Evolutionary conservation across 2,888 invertebrate species (phyloP), one percentile per base, ranked within the genome.

Genomic region (Tetropium fuscum): DNA sequence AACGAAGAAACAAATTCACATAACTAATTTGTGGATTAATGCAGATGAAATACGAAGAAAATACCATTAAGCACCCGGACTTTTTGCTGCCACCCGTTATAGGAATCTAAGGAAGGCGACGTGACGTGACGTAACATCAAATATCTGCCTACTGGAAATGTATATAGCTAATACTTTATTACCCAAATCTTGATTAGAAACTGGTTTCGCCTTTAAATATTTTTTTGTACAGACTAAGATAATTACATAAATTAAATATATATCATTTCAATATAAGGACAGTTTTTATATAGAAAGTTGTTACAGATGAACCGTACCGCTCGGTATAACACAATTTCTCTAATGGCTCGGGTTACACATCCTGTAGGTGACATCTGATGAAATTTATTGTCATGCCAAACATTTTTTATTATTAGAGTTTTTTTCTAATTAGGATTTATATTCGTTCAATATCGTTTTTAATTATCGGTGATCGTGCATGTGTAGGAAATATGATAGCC

Each of bases 161-260:
- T 62, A 61, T 67, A 67, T 63, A 34, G 57, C 56, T 51, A 54
- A 63, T 71, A 69, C 68, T 62, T 73, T 70, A 73, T 73, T 71
- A 72, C 72, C 65, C 66, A 67, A 74, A 73, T 68, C 70, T 71
- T 71, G 73, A 75, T 75, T 74, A 73, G 65, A 67, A 75, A 76
- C 75, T 68, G 73, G 75, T 75, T 75, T 48, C 20, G 10, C 20
- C 36, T 27, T 51, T 51, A 16, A 51, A 51, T 25, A 40, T 27
- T 51, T 51, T 51, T 51, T 25, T 25, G 38, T 40, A 27, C 51
- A 16, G 40, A 40, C 51, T 40, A 40, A 51, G 27, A 25, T 51
- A 51, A 51, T 51, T 51, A 38, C 51, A 51, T 51, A 51, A 51
- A 51, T 51, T 51, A 51, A 40, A 51, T 51, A 51, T 48, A 48